phyloP scores from a whole-genome alignment of 2,113 vertebrate genomes.

The Nibea albiflora region DNA sequence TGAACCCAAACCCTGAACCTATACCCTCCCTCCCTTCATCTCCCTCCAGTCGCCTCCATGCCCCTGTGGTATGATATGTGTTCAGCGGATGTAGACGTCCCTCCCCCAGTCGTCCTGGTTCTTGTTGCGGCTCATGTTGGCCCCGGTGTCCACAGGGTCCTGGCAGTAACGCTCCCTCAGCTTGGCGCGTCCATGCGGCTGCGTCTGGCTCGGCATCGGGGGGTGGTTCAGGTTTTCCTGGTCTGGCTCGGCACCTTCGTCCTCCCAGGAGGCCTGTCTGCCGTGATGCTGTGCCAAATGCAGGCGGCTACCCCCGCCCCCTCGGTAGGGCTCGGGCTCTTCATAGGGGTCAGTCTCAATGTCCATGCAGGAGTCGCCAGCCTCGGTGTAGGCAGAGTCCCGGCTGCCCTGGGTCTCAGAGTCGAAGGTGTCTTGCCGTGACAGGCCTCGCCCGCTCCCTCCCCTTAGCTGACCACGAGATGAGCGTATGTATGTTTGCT shows the following conservation, averaged over 20 bases:
- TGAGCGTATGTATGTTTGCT: constrained; percentile 80
- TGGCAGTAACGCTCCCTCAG: constrained; percentile 89
- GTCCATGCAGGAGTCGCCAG: constrained; percentile 93
- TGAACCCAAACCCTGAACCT: constrained; percentile 14
- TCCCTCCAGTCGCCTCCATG: constrained; percentile 38
- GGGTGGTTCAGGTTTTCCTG: constrained; percentile 89
- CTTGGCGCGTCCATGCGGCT: constrained; percentile 87
- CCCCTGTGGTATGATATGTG: constrained; percentile 22
- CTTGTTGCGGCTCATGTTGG: constrained; percentile 85
- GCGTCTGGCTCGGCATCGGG: constrained; percentile 75
- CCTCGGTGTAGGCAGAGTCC: constrained; percentile 94
- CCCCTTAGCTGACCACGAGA: constrained; percentile 79
- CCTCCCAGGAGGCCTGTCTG: constrained; percentile 89
- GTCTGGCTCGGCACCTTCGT: constrained; percentile 89
- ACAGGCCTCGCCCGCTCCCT: constrained; percentile 84
- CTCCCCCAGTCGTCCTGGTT: constrained; percentile 92
- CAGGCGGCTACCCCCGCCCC: constrained; percentile 75
- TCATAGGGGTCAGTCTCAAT: constrained; percentile 95
- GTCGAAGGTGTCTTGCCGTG: constrained; percentile 95
- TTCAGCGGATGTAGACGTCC: constrained; percentile 92
- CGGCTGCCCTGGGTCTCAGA: constrained; percentile 92
- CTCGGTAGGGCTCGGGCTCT: constrained; percentile 86
- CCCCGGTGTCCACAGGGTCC: constrained; percentile 82
- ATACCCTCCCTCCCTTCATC: not conserved
- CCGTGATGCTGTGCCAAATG: constrained; percentile 83